Conservation (phyloP, 1,140 invertebrate genomes). For the Apocrypta bakeri region DNA sequence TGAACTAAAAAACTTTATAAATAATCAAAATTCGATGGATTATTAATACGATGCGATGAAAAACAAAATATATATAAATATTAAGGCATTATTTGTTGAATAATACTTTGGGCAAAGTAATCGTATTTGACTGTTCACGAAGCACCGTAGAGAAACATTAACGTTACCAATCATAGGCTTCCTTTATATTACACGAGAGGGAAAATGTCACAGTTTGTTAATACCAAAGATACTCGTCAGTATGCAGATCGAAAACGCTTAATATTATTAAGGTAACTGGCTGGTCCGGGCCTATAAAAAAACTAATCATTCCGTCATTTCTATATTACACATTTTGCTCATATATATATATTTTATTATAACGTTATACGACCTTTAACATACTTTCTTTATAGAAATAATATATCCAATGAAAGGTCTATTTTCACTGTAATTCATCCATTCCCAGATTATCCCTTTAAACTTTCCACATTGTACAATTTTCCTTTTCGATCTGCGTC, state of each 20-base stretch:
- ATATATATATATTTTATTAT: constrained; percentile 17
- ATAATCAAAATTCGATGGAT: constrained; percentile 40
- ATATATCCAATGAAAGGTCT: constrained; percentile 46
- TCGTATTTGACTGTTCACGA: constrained; percentile 42
- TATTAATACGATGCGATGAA: constrained; percentile 11
- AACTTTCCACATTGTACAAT: background rate
- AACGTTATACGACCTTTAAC: constrained; percentile 50
- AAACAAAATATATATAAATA: constrained; percentile 13
- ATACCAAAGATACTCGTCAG: constrained; percentile 65
- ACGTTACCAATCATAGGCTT: constrained; percentile 45
- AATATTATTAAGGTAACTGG: constrained; percentile 53
- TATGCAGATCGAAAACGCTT: constrained; percentile 47
- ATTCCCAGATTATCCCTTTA: background rate
- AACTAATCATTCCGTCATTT: constrained; percentile 50
- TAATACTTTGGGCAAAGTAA: constrained; percentile 39
- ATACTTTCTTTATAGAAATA: constrained; percentile 58
- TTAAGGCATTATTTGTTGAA: constrained; percentile 45
- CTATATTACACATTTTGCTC: constrained; percentile 26
- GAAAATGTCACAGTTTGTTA: constrained; percentile 47
- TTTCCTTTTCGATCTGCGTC: constrained; percentile 48
- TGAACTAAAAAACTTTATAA: constrained; percentile 34
- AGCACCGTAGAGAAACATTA: constrained; percentile 8
- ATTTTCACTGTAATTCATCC: constrained; percentile 43
- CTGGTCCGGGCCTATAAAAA: constrained; percentile 60
- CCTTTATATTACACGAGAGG: constrained; percentile 25